Evolutionary conservation across 2,113 vertebrate genomes (phyloP), one percentile per base, ranked within the genome.

Genomic region (Hipposideros armiger): DNA sequence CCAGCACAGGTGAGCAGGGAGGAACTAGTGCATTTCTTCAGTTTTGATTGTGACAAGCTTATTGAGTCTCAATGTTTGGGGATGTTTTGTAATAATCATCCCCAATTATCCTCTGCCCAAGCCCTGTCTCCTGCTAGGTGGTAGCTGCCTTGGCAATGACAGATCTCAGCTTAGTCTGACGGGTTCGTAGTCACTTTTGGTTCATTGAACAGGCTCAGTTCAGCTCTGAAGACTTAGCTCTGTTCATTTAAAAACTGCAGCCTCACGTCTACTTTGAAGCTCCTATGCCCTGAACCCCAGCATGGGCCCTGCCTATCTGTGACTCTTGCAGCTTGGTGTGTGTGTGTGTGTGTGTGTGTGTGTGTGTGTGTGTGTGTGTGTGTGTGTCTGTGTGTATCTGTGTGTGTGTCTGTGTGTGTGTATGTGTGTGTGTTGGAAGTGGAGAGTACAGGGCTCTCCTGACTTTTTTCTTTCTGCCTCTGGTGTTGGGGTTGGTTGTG

Each of bases 11-110:
- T 30, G 56, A 73, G 30, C 64, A 11, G 16, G 73, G 36, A 45
- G 73, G 20, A 77, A 60, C 30, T 0, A 3, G 32, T 0, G 0
- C 11, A 1, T 11, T 36, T 72, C 69, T 7, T 40, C 11, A 7
- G 58, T 22, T 52, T 47, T 45, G 22, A 19, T 16, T 22, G 56
- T 5, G 54, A 73, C 16, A 30, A 47, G 26, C 54, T 26, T 50
- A 15, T 3, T 2, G 50, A 76, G 32, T 20, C 30, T 2, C 60
- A 2, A 0, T 16, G 20, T n/a, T 20, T 17, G 16, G 22, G 56
- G 45, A 22, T 2, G 9, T 64, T 80, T 80, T 11, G 64, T 60
- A 54, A 36, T 9, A 52, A 52, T 36, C 52, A 54, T 17, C 11
- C 47, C 28, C 36, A 66, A 1, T 36, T 8, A 56, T 19, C 86